Conservation (phyloP, 2,797 vertebrate species). For the Alfaro cultratus region DNA sequence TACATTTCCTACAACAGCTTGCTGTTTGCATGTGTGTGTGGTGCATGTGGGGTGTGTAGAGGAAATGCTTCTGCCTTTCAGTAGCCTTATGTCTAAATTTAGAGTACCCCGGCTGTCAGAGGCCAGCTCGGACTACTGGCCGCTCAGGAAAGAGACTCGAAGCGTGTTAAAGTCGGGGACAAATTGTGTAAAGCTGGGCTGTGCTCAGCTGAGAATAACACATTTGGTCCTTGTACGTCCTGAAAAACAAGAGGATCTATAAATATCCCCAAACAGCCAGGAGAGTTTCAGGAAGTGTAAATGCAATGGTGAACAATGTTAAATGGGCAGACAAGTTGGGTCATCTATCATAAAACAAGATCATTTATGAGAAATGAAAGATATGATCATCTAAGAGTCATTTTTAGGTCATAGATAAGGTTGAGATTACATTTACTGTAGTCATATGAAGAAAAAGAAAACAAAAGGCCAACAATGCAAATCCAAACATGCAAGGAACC, state of each 20-base stretch:
- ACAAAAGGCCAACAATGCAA: neutral
- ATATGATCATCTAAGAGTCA: neutral
- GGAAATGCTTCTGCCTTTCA: slow-evolving; percentile 73
- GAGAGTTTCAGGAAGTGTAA: slow-evolving; percentile 28
- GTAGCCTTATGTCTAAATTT: slow-evolving; percentile 73
- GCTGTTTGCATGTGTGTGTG: slow-evolving; percentile 23
- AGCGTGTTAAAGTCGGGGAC: slow-evolving; percentile 49
- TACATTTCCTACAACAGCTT: slow-evolving; percentile 29
- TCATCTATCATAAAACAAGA: neutral
- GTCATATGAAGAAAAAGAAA: neutral
- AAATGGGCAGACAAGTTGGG: neutral
- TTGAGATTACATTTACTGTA: neutral
- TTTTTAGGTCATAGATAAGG: neutral
- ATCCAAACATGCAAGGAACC: slow-evolving; percentile 13
- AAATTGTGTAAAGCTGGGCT: slow-evolving; percentile 6
- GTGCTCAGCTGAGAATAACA: slow-evolving; percentile 46
- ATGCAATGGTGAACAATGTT: neutral
- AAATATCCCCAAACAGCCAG: slow-evolving; percentile 40
- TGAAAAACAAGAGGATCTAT: slow-evolving; percentile 41
- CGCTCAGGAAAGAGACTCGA: slow-evolving; percentile 69
- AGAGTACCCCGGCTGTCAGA: slow-evolving; percentile 60
- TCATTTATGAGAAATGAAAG: neutral
- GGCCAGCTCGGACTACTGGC: slow-evolving; percentile 38
- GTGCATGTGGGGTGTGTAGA: slow-evolving; percentile 45
- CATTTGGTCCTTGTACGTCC: slow-evolving; percentile 33